Evolutionary conservation across 2,888 invertebrate genomes (phyloP).

Genomic region (Mythimna loreyi): DNA sequence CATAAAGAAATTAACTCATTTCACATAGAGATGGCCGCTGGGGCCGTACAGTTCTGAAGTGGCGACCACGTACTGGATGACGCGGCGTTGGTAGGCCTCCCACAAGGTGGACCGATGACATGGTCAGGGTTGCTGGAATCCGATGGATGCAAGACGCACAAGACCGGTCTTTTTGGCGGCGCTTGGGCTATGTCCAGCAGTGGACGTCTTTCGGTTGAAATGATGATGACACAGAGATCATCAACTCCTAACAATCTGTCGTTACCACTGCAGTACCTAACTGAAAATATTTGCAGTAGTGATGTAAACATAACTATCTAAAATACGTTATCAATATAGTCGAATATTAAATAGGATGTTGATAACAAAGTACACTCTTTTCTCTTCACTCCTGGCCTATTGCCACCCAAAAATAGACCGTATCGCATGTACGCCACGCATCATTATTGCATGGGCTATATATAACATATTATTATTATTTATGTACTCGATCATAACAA

Average conservation of each 20-base stretch:
- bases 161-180: too few relatives aligned
- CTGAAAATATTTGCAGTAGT: slow-evolving; percentile 14
- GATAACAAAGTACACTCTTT: slow-evolving; percentile 29
- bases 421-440: slow-evolving; percentile 48
- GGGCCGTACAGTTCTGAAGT: too few relatives aligned
- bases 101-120: too few relatives aligned
- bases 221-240: background rate
- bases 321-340: slow-evolving; percentile 24
- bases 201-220: too few relatives aligned
- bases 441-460: slow-evolving; percentile 44
- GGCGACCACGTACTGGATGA: too few relatives aligned
- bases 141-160: too few relatives aligned
- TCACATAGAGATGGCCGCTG: too few relatives aligned
- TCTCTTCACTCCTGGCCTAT: slow-evolving; percentile 43
- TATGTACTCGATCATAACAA: slow-evolving; percentile 31
- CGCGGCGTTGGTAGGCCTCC: too few relatives aligned
- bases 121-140: too few relatives aligned
- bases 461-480: slow-evolving; percentile 8
- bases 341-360: slow-evolving; percentile 44
- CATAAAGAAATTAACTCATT: too few relatives aligned
- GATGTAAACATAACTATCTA: slow-evolving; percentile 1
- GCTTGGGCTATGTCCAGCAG: too few relatives aligned
- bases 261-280: slow-evolving; percentile 8
- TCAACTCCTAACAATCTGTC: background rate
- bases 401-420: slow-evolving; percentile 57